Base-by-base conservation (phyloP, 2,888 invertebrate genomes). In the Drosophila siamana region DNA sequence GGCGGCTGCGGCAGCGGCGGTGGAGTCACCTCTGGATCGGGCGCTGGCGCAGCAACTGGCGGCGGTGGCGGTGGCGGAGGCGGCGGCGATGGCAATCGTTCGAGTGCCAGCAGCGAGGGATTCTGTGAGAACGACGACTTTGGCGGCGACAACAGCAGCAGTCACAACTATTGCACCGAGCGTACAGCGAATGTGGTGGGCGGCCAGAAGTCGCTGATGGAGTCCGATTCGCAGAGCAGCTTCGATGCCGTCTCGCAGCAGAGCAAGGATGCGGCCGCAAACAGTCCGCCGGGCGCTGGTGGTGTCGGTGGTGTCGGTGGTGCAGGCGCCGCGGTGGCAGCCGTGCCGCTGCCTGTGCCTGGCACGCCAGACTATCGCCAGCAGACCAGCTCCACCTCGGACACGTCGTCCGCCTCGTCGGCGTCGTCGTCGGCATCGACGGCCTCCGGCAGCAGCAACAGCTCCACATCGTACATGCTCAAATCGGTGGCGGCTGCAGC, bases 41-140 rank as follows among this genome's bases (percentile, higher is more conserved):
- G 61, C 30, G 36, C 51, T 16, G 63, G 66, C 6, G 77, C 93
- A 44, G 33, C 24, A 8, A 43, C 13, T 8, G 63, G 55, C 15
- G 56, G 55, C 4, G 78, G 60, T 1, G 96, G 96, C 88, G 97
- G 97, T n/a, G n/a, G n/a, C n/a, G n/a, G n/a, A n/a, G 63, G 55
- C 15, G 56, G 55, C 4, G 78, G 60, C 2, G 96, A 97, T 88
- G 97, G 97, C 0, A 97, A 97, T 91, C 95, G 98, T 72, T 98
- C 98, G 54, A 98, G 98, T 90, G 96, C 97, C 9, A 98, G 98
- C 80, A 98, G 98, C 78, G 98, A 98, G 93, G 98, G 98, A 48
- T 98, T 98, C 92, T 98, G 98, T 92, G 98, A 98, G 92, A 98
- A 98, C 89, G 97, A 97, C 80, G 96, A 96, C 69, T 96, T 96